These are phyloP conservation scores for Pipistrellus pipistrellus DNA, from an alignment of 2,797 vertebrate genomes.

Conservation along the genomic window DNA sequence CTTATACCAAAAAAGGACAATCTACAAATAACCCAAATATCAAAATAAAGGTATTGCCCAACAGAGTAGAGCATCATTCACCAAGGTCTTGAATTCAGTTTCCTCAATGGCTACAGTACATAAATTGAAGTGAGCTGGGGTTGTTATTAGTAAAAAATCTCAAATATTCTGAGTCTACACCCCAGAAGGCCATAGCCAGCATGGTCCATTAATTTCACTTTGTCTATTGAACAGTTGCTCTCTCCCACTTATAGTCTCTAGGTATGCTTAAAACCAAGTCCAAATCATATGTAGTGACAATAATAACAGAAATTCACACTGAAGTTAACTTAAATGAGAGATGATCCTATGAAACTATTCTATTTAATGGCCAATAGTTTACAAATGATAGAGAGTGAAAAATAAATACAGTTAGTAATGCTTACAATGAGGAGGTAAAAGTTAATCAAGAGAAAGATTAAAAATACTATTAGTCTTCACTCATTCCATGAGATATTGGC, in stretches of 20 bases:
- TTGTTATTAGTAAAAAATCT: slow-evolving; percentile 16
- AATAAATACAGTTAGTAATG: background rate
- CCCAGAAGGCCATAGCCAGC: background rate
- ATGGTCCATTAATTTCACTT: background rate
- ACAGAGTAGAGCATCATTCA: slow-evolving; percentile 71
- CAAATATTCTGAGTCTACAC: background rate
- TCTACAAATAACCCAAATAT: slow-evolving; percentile 77
- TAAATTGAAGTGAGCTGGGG: background rate
- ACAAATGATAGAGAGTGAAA: background rate
- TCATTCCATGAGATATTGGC: background rate
- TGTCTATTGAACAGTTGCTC: background rate
- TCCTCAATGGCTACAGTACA: slow-evolving; percentile 10
- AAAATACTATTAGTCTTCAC: background rate
- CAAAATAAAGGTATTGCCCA: slow-evolving; percentile 70
- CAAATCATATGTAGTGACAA: background rate
- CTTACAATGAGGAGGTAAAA: background rate
- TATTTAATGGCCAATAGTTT: background rate
- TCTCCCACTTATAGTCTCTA: background rate
- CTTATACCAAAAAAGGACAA: slow-evolving; percentile 87
- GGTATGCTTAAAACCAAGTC: background rate
- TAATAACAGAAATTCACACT: background rate
- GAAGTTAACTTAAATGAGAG: slow-evolving; percentile 12
- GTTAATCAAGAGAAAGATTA: background rate
- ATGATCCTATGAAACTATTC: background rate
- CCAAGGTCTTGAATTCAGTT: slow-evolving; percentile 63